These are phyloP conservation scores for Bombus confusus DNA, from an alignment of 1,140 invertebrate genomes.

Conservation along the genomic window DNA sequence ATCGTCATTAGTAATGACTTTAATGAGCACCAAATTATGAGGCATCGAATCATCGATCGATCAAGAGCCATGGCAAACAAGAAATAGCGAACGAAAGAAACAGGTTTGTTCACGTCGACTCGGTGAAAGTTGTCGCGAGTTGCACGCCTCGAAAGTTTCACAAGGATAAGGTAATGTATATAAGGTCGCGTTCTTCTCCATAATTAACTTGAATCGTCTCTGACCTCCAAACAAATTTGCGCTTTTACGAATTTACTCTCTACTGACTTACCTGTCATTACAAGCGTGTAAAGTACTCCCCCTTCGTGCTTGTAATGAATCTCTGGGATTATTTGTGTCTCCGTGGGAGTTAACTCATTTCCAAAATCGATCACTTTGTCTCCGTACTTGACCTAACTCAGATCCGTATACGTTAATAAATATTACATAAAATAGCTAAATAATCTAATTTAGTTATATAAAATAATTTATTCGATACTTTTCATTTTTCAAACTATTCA, in stretches of 20 bases:
- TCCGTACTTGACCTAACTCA: constrained; percentile 79
- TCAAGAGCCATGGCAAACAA: not conserved
- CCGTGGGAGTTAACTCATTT: constrained; percentile 83
- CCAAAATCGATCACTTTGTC: constrained; percentile 80
- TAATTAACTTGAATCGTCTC: not conserved
- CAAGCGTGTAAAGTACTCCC: constrained; percentile 84
- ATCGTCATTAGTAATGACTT: not conserved
- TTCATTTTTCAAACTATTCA: not conserved
- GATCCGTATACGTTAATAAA: not conserved
- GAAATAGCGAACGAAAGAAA: constrained; percentile 35
- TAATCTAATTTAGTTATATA: not conserved
- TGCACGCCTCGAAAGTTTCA: not conserved
- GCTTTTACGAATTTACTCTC: not conserved
- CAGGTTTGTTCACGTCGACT: constrained; percentile 50
- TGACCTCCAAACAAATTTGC: not conserved
- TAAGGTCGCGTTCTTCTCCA: not conserved
- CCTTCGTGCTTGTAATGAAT: constrained; percentile 82
- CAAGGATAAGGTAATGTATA: not conserved
- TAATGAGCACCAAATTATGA: not conserved
- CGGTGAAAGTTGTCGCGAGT: constrained; percentile 58
- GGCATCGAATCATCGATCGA: not conserved
- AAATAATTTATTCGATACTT: not conserved
- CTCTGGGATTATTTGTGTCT: constrained; percentile 77
- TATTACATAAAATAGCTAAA: not conserved
- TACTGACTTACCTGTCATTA: constrained; percentile 82